These are phyloP conservation scores for Sylvilagus bachmani DNA, from an alignment of 2,113 vertebrate genomes.

Conservation along the genomic window DNA sequence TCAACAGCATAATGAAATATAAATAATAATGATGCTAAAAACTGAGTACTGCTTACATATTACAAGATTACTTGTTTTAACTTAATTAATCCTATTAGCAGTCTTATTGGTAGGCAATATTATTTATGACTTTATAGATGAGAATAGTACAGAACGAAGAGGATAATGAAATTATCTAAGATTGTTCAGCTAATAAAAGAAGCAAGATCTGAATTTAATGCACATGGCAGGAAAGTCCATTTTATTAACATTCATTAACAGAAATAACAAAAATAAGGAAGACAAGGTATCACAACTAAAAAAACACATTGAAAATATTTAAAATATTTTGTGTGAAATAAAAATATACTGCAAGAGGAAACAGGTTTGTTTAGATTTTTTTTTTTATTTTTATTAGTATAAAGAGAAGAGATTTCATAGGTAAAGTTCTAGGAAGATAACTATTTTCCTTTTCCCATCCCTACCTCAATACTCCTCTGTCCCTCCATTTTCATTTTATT, in stretches of 20 bases:
- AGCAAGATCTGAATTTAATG: not conserved
- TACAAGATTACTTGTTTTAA: not conserved
- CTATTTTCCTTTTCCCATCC: too few species aligned
- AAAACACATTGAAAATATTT: not conserved
- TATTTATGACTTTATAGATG: not conserved
- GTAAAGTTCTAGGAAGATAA: too few species aligned
- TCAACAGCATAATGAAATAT: not conserved
- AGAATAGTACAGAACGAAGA: not conserved
- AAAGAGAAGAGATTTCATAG: too few species aligned
- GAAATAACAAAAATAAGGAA: not conserved
- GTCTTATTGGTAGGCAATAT: not conserved
- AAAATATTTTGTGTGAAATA: not conserved
- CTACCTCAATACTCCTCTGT: too few species aligned
- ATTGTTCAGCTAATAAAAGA: not conserved
- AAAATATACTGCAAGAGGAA: not conserved
- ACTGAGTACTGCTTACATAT: not conserved
- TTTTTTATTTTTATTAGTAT: too few species aligned
- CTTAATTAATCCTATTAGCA: not conserved
- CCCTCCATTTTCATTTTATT: too few species aligned
- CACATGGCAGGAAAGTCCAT: not conserved
- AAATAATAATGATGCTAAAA: not conserved
- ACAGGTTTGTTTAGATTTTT: too few species aligned
- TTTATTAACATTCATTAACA: not conserved
- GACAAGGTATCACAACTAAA: not conserved
- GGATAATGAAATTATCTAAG: not conserved